Base-by-base conservation (phyloP, 2,113 vertebrate species). In the Motacilla tschutschensis region DNA sequence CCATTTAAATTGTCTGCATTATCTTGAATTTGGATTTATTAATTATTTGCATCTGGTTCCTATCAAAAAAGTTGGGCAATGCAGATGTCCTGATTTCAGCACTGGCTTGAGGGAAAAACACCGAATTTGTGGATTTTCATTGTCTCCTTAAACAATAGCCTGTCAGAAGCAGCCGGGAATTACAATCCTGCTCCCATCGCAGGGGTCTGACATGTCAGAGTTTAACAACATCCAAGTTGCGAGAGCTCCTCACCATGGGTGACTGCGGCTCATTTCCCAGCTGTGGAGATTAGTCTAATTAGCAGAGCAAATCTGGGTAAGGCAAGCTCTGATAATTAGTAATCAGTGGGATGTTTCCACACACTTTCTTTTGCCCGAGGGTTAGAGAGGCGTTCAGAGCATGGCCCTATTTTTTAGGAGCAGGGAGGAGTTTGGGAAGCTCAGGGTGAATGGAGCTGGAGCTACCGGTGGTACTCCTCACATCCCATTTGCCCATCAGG, bases 41-140 rank as follows among this genome's bases (percentile, higher is more conserved):
- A 80, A 79, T 90, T 81, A 82, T 95, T 94, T 92, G 79, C 89
- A 79, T 91, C 75, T 85, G 82, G 85, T 86, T 93, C 43, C 10
- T 54, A 54, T 88, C 72, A 83, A 59, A 77, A 50, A 74, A 66
- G 69, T 88, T 93, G 78, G 94, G 87, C 89, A 88, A 81, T 92
- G 94, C 81, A 91, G 82, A 83, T 93, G 76, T 67, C 78, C 91
- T 59, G 77, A 19, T 91, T 93, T 89, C 5, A 0, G 70, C 79
- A 48, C 35, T 79, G 1, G 41, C 66, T 19, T 21, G 43, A 78
- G 57, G 81, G 54, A 64, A 85, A 53, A 77, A 35, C 63, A 40
- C 10, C 4, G 17, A 60, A 48, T 67, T 35, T 1, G 28, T 0
- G 1, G 54, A 5, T 66, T 92, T 62, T 55, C 40, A 77, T 90